Base-by-base conservation (phyloP, 2,888 invertebrate species). In the Listrodromus nycthemerus region DNA sequence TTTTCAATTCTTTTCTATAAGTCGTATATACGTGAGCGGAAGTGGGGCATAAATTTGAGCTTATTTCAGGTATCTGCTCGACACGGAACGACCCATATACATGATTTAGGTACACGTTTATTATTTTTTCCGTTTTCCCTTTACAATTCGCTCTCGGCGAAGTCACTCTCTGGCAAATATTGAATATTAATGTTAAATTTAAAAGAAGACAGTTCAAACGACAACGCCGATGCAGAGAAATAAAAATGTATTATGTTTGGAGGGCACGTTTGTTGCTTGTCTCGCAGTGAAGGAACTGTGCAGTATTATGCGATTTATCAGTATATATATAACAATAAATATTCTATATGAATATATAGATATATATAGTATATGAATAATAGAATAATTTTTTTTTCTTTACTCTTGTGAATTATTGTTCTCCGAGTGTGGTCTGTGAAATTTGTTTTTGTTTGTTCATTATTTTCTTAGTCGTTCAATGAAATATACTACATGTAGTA, bases 221-320 rank as follows among this genome's bases (percentile, higher is more conserved):
- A 50, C 30, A 45, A 67, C 41, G 33, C 37, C 61, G 65, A 58
- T 50, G 61, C 74, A 69, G 70, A 79, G 70, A 75, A 79, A 79
- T 45, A 58, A 66, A 48, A 75, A 37, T 37, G 63, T 48, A 63
- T 74, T 63, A 63, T 45, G 19, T 67, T 86, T 86, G 87, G 86
- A 89, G 86, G 84, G 86, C 86, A 87, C 80, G 80, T 76, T 76
- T 82, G 80, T 70, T 82, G 81, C 80, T 71, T 75, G 24, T 80
- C n/a, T 73, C 80, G 83, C 83, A 76, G 85, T 84, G 85, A 87
- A 87, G 87, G 86, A 88, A 88, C 86, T 88, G 84, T 88, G 84
- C 84, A 80, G 48, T 85, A 48, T 83, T 74, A 61, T 61, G 30
- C 61, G 27, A 66, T 75, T 82, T 86, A 86, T 87, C 80, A 85